Percentiles rank a stretch among this genome's conserved stretches.
These are phyloP conservation scores for Cyphomyrmex costatus DNA, from an alignment of 1,140 invertebrate species.

Conservation along the genomic window DNA sequence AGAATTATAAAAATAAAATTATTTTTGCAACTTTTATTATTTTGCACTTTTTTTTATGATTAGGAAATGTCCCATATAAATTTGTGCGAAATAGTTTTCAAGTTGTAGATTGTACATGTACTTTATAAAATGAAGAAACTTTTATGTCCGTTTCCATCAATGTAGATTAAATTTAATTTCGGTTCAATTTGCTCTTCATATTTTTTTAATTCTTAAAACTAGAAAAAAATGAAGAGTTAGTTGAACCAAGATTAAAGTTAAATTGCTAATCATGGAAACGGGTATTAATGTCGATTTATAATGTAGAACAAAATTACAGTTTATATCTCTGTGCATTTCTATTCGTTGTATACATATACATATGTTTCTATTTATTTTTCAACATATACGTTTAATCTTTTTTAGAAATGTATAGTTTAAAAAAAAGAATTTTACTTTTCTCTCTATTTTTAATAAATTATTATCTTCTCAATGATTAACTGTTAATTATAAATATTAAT, in stretches of 20 bases:
- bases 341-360: too few species aligned
- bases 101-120: background rate
- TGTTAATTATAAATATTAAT: background rate
- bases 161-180: too few species aligned
- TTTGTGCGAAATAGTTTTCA: background rate
- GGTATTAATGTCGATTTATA: background rate
- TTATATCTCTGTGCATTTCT: background rate
- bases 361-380: too few species aligned
- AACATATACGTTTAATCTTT: too few species aligned
- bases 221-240: too few species aligned
- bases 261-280: too few species aligned
- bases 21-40: background rate
- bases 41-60: background rate
- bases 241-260: too few species aligned
- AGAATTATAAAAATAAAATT: conserved; percentile 35
- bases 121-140: background rate
- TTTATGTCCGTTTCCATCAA: background rate
- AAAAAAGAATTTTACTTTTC: background rate
- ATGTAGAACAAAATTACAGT: background rate
- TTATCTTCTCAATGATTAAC: too few species aligned
- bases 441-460: background rate
- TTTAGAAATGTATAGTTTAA: too few species aligned
- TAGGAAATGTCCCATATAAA: background rate
- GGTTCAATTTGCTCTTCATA: too few species aligned
- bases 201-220: too few species aligned